A percentile compares a stretch with the other conserved stretches of the same genome.
Evolutionary conservation across 2,113 vertebrate genomes (phyloP).

Genomic region (Macrotis lagotis): DNA sequence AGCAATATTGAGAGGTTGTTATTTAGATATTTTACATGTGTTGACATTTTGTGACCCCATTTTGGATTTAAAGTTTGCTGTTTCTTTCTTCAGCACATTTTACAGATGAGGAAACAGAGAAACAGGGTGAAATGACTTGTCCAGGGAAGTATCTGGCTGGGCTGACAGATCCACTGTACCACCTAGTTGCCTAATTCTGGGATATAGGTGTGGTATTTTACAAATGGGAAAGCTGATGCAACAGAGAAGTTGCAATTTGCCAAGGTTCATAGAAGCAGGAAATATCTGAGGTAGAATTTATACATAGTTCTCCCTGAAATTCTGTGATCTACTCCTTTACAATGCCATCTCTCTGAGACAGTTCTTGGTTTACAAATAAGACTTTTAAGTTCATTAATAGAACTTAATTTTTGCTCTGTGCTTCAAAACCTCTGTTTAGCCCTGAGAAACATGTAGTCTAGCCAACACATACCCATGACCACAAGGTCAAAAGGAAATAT

Average conservation of each 20-base stretch:
- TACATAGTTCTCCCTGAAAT: not conserved
- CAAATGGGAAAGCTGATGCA: not conserved
- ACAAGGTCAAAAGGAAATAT: conserved; percentile 24
- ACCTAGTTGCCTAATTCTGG: not conserved
- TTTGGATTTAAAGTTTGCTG: accelerated
- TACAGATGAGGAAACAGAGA: conserved; percentile 1
- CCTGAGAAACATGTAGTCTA: not conserved
- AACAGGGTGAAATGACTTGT: not conserved
- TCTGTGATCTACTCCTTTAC: not conserved
- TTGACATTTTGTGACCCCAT: not conserved
- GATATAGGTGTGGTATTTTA: not conserved
- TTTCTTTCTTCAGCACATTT: not conserved
- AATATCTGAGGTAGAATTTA: not conserved
- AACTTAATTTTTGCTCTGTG: not conserved
- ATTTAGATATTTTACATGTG: not conserved
- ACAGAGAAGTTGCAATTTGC: not conserved
- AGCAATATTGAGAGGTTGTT: not conserved
- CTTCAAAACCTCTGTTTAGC: not conserved
- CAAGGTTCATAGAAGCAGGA: not conserved
- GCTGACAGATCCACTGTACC: not conserved
- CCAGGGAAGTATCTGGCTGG: not conserved
- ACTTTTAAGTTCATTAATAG: not conserved
- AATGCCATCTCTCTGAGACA: not conserved
- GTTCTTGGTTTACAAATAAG: not conserved
- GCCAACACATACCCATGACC: not conserved